Percentiles rank a stretch among this genome's conserved stretches.
phyloP scores from a whole-genome alignment of 1,140 invertebrate genomes.

The Drosophila kepulauana region DNA sequence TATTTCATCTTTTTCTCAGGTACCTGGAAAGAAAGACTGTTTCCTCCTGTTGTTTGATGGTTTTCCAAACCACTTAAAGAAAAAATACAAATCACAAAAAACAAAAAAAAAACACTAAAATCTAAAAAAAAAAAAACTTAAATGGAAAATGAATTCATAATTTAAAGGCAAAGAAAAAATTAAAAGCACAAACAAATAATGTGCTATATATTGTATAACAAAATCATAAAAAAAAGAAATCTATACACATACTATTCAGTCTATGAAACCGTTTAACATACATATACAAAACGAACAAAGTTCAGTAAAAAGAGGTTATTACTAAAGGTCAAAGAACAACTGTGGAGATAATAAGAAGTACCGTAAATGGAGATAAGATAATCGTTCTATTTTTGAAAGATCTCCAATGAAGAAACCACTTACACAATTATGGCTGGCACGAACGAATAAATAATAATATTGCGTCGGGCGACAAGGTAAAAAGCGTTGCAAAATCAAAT shows the following conservation, averaged over 20 bases:
- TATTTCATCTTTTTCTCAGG: slow-evolving; percentile 49
- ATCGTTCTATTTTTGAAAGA: slow-evolving; percentile 17
- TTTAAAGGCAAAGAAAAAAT: slow-evolving; percentile 17
- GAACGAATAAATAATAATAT: slow-evolving; percentile 1
- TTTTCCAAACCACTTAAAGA: slow-evolving; percentile 83
- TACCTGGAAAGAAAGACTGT: slow-evolving; percentile 85
- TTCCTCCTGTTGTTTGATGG: slow-evolving; percentile 85
- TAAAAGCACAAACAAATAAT: slow-evolving; percentile 13
- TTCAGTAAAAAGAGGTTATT: slow-evolving; percentile 46
- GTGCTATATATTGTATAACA: slow-evolving; percentile 42
- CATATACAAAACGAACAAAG: slow-evolving; percentile 74
- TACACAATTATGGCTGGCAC: slow-evolving; percentile 18
- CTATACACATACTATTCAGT: slow-evolving; percentile 57
- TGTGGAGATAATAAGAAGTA: slow-evolving; percentile 14
- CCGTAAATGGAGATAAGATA: slow-evolving; percentile 29
- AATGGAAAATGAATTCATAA: slow-evolving; percentile 13
- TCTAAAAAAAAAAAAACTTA: slow-evolving; percentile 20
- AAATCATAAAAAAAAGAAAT: slow-evolving; percentile 44
- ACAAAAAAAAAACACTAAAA: slow-evolving; percentile 27
- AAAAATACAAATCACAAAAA: slow-evolving; percentile 48
- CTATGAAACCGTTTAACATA: slow-evolving; percentile 57
- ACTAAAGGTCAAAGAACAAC: slow-evolving; percentile 39
- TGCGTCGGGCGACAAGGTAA: slow-evolving; percentile 13
- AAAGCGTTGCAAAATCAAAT: slow-evolving; percentile 75
- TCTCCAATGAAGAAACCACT: slow-evolving; percentile 22